Conservation (phyloP, 92 coral and sea anemone genomes). For the Epizoanthus fatuus region DNA sequence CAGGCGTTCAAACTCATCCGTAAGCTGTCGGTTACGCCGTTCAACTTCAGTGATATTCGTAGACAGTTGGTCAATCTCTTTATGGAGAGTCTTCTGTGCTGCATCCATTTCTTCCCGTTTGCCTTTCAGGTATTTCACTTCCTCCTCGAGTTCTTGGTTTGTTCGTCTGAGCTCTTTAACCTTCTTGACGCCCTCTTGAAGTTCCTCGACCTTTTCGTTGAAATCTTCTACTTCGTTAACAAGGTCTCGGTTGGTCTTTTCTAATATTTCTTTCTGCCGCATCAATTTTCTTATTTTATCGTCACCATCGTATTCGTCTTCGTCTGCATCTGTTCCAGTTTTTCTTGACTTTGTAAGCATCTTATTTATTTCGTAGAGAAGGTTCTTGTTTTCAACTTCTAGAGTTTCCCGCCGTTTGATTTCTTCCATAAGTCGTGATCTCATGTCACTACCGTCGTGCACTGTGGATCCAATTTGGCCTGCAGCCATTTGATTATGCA, state of each 20-base stretch:
- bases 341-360: conserved; percentile 61
- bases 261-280: conserved; percentile 54
- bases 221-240: conserved; percentile 73
- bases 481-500: conserved; percentile 25
- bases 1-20: conserved; percentile 84
- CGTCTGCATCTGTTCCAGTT: conserved; percentile 21
- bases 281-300: conserved; percentile 16
- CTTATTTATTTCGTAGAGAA: conserved; percentile 83
- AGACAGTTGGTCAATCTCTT: conserved; percentile 83
- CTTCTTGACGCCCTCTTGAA: conserved; percentile 70
- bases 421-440: conserved; percentile 68
- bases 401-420: conserved; percentile 78
- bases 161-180: conserved; percentile 74
- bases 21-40: conserved; percentile 70
- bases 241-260: conserved; percentile 64
- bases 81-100: conserved; percentile 74
- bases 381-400: conserved; percentile 86
- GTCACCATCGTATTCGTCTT: conserved; percentile 18
- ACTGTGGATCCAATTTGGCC: conserved; percentile 22
- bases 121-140: conserved; percentile 71
- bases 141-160: conserved; percentile 84
- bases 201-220: conserved; percentile 76
- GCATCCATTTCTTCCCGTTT: conserved; percentile 84
- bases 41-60: conserved; percentile 81
- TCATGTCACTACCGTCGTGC: conserved; percentile 46